Conservation (phyloP, 2,113 vertebrate species). For the Peromyscus polionotus region DNA sequence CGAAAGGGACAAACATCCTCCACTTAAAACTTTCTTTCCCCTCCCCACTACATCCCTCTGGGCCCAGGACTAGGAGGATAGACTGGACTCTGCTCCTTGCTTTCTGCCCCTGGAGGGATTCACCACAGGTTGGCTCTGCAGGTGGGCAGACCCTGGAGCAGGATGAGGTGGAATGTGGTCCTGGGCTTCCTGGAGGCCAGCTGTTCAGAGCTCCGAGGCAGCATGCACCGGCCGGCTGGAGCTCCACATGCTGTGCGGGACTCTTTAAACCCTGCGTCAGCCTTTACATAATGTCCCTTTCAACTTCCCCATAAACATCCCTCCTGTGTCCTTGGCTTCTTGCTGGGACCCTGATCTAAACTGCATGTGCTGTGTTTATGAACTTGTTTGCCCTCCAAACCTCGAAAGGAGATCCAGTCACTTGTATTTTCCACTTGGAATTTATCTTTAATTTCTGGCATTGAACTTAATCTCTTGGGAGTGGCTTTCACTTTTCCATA, state of each 20-base stretch:
- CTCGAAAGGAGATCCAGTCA: not conserved
- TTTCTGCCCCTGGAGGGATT: not conserved
- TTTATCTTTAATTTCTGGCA: not conserved
- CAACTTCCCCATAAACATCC: not conserved
- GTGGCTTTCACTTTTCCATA: not conserved
- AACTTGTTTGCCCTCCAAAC: not conserved
- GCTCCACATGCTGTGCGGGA: accelerated
- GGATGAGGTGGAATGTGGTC: accelerated
- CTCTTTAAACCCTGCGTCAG: not conserved
- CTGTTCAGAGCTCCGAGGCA: not conserved
- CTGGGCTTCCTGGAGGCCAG: not conserved
- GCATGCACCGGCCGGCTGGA: accelerated
- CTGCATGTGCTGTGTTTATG: not conserved
- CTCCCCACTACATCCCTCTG: not conserved
- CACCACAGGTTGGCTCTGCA: not conserved
- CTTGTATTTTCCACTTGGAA: not conserved
- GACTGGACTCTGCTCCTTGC: not conserved
- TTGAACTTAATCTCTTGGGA: not conserved
- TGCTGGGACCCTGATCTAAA: not conserved
- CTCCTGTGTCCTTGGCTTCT: not conserved
- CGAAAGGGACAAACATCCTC: not conserved
- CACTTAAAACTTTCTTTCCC: not conserved
- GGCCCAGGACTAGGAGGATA: too few relatives aligned
- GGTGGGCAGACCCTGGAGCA: not conserved
- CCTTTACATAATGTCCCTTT: not conserved